These are phyloP conservation scores for Misgurnus anguillicaudatus DNA, from an alignment of 2,113 vertebrate genomes.

Conservation along the genomic window DNA sequence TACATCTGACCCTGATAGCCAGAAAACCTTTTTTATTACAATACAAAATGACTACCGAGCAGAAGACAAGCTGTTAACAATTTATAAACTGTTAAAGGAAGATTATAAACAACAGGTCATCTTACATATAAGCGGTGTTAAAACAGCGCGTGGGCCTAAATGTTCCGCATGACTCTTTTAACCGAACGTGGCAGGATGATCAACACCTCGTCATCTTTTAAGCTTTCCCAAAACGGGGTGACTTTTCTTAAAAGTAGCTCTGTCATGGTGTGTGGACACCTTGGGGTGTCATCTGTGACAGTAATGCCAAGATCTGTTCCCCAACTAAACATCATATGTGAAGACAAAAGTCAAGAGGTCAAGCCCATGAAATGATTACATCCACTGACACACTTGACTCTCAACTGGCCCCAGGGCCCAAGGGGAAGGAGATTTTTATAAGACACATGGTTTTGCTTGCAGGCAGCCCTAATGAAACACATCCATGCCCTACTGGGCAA, in stretches of 20 bases:
- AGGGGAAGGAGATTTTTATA: constrained; percentile 63
- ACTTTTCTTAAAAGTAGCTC: not conserved
- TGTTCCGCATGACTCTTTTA: not conserved
- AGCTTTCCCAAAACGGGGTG: not conserved
- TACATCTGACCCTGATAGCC: not conserved
- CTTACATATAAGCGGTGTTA: constrained; percentile 26
- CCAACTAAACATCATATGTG: constrained; percentile 60
- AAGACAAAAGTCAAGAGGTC: constrained; percentile 65
- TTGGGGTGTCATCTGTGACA: constrained; percentile 1
- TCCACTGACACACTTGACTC: constrained; percentile 57
- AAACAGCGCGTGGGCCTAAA: constrained; percentile 1
- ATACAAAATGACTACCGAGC: constrained; percentile 39
- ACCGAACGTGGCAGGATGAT: not conserved
- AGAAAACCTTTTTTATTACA: constrained; percentile 25
- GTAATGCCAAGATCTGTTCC: constrained; percentile 35
- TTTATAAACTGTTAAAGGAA: constrained; percentile 39
- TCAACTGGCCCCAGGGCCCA: constrained; percentile 53
- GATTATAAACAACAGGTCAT: constrained; percentile 53
- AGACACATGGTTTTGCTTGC: constrained; percentile 75
- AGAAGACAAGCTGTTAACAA: constrained; percentile 52
- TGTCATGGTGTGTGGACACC: constrained; percentile 4
- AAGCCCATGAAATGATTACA: constrained; percentile 66
- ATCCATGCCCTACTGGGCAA: constrained; percentile 64
- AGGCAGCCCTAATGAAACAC: constrained; percentile 75
- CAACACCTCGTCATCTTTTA: not conserved